Conservation (phyloP, 2,113 vertebrate genomes). For the Grus americana region DNA sequence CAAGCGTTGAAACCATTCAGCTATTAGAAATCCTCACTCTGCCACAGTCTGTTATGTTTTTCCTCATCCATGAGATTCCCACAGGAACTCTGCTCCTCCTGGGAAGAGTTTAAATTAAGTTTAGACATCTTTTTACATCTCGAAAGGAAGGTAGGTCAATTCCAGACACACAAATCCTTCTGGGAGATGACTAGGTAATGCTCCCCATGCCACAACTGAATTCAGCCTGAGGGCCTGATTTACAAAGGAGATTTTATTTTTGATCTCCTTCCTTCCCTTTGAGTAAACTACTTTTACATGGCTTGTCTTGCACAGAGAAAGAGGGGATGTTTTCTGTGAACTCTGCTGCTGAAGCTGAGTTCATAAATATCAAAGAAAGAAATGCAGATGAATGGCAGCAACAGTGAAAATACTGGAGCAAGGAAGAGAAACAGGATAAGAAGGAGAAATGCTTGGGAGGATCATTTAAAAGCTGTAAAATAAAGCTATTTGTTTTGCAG, state of each 20-base stretch:
- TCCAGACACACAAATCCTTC: background rate
- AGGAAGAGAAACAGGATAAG: slow-evolving; percentile 15
- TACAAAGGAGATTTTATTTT: background rate
- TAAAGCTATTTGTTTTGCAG: slow-evolving; percentile 50
- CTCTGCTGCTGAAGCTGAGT: background rate
- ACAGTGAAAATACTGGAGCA: slow-evolving; percentile 16
- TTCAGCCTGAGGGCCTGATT: background rate
- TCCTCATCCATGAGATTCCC: background rate
- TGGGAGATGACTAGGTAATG: background rate
- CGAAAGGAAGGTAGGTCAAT: background rate
- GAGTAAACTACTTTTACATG: background rate
- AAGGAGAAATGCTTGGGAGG: slow-evolving; percentile 36
- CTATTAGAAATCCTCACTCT: background rate
- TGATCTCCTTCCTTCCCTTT: background rate
- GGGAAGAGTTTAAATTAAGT: background rate
- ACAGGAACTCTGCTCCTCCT: background rate
- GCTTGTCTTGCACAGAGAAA: background rate
- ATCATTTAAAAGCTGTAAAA: slow-evolving; percentile 50
- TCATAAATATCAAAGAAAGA: slow-evolving; percentile 60
- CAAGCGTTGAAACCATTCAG: background rate
- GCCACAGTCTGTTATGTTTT: background rate
- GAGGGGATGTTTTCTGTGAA: background rate
- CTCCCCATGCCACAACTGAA: background rate
- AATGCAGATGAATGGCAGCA: slow-evolving; percentile 23
- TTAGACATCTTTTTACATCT: background rate